Percentiles rank a stretch among this genome's conserved stretches.
Conservation (phyloP, 2,888 invertebrate genomes). For the Nebria brevicollis region DNA sequence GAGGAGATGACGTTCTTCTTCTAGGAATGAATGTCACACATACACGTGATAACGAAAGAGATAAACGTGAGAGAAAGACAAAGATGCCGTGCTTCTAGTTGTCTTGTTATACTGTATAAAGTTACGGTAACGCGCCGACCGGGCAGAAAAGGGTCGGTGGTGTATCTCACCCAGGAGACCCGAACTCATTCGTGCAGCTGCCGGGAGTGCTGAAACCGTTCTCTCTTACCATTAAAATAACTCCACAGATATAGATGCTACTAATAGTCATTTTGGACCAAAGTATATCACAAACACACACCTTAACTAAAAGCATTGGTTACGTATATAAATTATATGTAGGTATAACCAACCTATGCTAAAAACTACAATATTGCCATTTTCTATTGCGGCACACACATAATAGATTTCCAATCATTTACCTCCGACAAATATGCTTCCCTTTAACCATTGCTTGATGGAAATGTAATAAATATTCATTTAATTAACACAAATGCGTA, state of each 20-base stretch:
- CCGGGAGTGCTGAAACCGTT: background rate
- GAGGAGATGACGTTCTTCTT: background rate
- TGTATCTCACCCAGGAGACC: background rate
- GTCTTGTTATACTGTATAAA: background rate
- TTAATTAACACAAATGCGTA: too few relatives aligned
- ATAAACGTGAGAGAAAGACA: background rate
- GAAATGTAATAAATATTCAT: too few relatives aligned
- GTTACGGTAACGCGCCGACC: background rate
- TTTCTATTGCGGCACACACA: background rate
- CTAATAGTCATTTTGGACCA: background rate
- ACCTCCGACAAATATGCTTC: too few relatives aligned
- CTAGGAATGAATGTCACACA: too few relatives aligned
- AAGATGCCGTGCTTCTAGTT: background rate
- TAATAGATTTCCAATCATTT: too few relatives aligned
- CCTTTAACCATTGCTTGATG: too few relatives aligned
- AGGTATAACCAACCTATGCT: too few relatives aligned
- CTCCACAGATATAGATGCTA: background rate
- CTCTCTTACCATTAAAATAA: background rate
- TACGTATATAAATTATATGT: too few relatives aligned
- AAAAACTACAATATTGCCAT: background rate
- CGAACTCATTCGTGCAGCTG: background rate
- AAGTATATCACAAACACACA: background rate
- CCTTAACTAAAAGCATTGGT: background rate
- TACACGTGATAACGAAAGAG: too few relatives aligned
- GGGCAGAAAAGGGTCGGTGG: background rate